Evolutionary conservation across 2,113 vertebrate species (phyloP).

Genomic region (Hyperoodon ampullatus): DNA sequence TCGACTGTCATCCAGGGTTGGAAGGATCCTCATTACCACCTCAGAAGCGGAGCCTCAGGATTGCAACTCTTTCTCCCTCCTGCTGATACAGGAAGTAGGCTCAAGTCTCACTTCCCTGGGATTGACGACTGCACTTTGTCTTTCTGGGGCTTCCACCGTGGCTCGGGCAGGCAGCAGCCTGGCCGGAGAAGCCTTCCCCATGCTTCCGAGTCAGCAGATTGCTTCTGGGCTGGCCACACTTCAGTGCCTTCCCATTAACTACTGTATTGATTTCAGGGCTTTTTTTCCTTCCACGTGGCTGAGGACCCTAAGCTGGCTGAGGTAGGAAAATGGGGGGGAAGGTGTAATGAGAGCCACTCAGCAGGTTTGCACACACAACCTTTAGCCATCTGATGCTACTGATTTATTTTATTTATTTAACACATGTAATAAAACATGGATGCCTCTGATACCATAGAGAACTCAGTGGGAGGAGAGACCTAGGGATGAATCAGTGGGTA

Average conservation of each 20-base stretch:
- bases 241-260: conserved; percentile 56
- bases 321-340: conserved; percentile 17
- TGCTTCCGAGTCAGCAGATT: conserved; percentile 60
- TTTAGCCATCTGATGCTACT: neutral
- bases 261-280: conserved; percentile 57
- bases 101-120: conserved; percentile 59
- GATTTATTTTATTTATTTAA: conserved; percentile 60
- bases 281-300: neutral
- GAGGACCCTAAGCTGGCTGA: neutral
- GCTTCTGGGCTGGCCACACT: conserved; percentile 10
- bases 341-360: neutral
- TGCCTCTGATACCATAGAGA: neutral
- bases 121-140: conserved; percentile 71
- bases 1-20: conserved; percentile 45
- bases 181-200: neutral
- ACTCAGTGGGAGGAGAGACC: neutral
- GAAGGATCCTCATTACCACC: conserved; percentile 68
- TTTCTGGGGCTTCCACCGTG: conserved; percentile 29
- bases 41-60: conserved; percentile 64
- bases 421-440: neutral
- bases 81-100: conserved; percentile 54
- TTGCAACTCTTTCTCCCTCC: conserved; percentile 56
- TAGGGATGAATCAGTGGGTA: neutral
- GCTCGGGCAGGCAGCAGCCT: neutral
- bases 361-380: conserved; percentile 24